phyloP scores from a whole-genome alignment of 2,888 invertebrate species.

The Hydrotaea cyrtoneurina region DNA sequence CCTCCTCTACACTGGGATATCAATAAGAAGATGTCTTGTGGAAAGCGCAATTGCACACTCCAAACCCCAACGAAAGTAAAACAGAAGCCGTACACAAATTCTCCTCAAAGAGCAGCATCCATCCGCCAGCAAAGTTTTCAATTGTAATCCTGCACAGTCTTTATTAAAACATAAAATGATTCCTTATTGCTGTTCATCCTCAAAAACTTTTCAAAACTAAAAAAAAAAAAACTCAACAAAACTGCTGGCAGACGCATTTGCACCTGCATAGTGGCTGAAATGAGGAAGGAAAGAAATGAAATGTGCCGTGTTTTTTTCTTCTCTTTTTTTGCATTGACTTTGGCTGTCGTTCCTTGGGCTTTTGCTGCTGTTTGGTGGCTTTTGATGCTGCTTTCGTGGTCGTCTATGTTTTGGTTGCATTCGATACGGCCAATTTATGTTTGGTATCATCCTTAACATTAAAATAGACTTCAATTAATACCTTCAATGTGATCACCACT shows the following conservation, averaged over 20 bases:
- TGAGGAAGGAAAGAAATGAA: conserved; percentile 9
- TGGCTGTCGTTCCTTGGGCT: not conserved
- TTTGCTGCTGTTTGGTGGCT: not conserved
- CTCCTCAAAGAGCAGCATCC: not conserved
- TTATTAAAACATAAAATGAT: conserved; percentile 48
- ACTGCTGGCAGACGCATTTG: not conserved
- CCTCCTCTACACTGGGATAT: not conserved
- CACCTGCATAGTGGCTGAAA: conserved; percentile 16
- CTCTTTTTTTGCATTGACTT: not conserved
- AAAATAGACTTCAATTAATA: conserved; percentile 57
- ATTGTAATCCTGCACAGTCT: conserved; percentile 38
- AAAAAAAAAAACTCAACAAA: not conserved
- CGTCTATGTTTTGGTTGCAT: conserved; percentile 32
- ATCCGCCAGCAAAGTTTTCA: not conserved
- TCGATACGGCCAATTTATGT: conserved; percentile 58
- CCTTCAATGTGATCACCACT: not conserved
- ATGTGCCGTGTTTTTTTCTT: not conserved
- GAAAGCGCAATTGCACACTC: not conserved
- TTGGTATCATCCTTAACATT: conserved; percentile 47
- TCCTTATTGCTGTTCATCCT: conserved; percentile 30
- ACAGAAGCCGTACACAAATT: not conserved
- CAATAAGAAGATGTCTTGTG: not conserved
- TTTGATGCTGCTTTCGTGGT: conserved; percentile 5
- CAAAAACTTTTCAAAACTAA: conserved; percentile 1
- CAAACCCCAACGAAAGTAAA: not conserved